phyloP scores from a whole-genome alignment of 1,140 invertebrate species.

The Megalopta genalis region DNA sequence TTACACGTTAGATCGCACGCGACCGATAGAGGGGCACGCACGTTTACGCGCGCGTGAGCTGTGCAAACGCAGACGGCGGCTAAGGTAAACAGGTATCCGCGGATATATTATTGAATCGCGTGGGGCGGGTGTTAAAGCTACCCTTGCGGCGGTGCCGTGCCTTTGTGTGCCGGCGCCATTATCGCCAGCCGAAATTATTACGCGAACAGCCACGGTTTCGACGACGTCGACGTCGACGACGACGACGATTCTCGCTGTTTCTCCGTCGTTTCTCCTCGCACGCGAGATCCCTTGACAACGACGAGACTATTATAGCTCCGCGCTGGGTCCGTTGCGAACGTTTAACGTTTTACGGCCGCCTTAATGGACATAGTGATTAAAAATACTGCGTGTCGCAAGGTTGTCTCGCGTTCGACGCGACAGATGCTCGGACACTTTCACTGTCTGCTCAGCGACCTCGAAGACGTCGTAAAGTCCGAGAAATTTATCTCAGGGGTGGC shows the following conservation, averaged over 20 bases:
- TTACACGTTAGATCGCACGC: conserved; percentile 45
- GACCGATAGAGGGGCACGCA: conserved; percentile 30
- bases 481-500: no score
- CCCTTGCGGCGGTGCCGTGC: conserved; percentile 7
- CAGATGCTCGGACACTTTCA: no score
- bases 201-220: not conserved
- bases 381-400: no score
- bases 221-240: not conserved
- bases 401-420: no score
- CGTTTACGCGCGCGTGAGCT: conserved; percentile 33
- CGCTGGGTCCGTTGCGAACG: not conserved
- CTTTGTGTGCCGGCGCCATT: conserved; percentile 17
- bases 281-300: not conserved
- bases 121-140: conserved; percentile 16
- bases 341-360: no score
- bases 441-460: no score
- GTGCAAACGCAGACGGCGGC: conserved; percentile 25
- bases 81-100: conserved; percentile 25
- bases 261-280: not conserved
- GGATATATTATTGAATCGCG: conserved; percentile 37
- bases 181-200: conserved; percentile 15
- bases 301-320: not conserved
- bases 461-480: no score
- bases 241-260: not conserved
- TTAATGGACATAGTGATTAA: no score